Evolutionary conservation across 2,888 invertebrate species (phyloP).

Genomic region (Archaeoteleia sp.): DNA sequence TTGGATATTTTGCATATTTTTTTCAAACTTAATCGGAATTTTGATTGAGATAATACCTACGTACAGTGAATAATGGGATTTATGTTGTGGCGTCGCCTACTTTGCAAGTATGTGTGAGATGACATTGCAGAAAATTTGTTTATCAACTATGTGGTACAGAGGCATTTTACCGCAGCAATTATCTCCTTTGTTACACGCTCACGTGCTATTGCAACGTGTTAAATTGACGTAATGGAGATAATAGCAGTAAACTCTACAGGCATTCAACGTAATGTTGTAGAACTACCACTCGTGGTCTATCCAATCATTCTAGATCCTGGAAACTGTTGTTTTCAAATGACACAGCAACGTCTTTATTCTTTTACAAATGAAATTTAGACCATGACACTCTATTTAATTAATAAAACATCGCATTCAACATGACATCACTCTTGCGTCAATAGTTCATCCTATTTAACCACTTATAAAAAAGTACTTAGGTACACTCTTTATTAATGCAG

Average conservation of each 20-base stretch:
- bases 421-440: too few species aligned
- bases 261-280: constrained; percentile 43
- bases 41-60: not conserved
- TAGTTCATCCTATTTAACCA: too few species aligned
- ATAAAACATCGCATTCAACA: too few species aligned
- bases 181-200: constrained; percentile 34
- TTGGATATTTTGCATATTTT: too few species aligned
- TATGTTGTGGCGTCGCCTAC: not conserved
- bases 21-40: too few species aligned
- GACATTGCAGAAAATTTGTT: constrained; percentile 31
- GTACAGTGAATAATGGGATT: not conserved
- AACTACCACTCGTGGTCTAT: constrained; percentile 41
- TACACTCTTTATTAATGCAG: too few species aligned
- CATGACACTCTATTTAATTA: constrained; percentile 34
- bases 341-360: constrained; percentile 42
- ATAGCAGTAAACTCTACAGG: constrained; percentile 45
- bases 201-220: constrained; percentile 45
- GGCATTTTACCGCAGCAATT: constrained; percentile 43
- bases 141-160: constrained; percentile 33
- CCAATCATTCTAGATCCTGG: constrained; percentile 38
- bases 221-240: constrained; percentile 52
- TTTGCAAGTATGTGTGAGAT: not conserved
- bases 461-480: too few species aligned
- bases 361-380: constrained; percentile 36
- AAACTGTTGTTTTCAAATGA: constrained; percentile 33